Percentiles rank a stretch among this genome's conserved stretches.
phyloP scores from a whole-genome alignment of 2,888 invertebrate genomes.

The Lampropteryx suffumata region DNA sequence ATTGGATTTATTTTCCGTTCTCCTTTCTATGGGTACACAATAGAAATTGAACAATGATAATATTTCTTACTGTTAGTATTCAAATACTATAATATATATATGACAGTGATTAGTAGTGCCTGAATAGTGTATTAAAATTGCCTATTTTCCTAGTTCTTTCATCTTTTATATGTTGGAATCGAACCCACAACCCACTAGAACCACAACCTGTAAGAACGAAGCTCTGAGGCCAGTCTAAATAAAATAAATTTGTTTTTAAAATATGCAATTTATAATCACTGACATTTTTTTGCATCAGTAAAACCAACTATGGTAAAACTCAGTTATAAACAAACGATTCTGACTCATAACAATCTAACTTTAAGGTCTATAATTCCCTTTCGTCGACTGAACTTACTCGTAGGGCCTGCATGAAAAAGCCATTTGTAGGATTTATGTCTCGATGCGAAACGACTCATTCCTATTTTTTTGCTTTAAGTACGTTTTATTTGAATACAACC shows the following conservation, averaged over 20 bases:
- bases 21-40: constrained; percentile 67
- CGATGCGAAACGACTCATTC: constrained; percentile 68
- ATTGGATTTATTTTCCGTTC: constrained; percentile 77
- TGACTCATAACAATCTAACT: background rate
- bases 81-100: no score
- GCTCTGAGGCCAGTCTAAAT: no score
- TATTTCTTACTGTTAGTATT: constrained; percentile 60
- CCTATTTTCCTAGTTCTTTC: no score
- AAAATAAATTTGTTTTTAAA: no score
- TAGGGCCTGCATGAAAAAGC: constrained; percentile 58
- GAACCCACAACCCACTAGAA: no score
- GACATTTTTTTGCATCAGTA: no score
- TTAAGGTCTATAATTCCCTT: constrained; percentile 8
- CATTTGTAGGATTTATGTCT: constrained; percentile 69
- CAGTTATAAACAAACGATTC: no score
- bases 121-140: no score
- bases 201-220: no score
- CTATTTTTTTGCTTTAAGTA: constrained; percentile 57
- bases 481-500: constrained; percentile 68
- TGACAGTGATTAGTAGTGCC: no score
- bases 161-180: no score
- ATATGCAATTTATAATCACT: no score
- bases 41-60: constrained; percentile 75
- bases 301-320: constrained; percentile 1
- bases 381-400: constrained; percentile 6